Percentiles rank a stretch among this genome's conserved stretches.
These are phyloP conservation scores for Actinia tenebrosa DNA, from an alignment of 64 coral and sea anemone genomes.

Conservation along the genomic window DNA sequence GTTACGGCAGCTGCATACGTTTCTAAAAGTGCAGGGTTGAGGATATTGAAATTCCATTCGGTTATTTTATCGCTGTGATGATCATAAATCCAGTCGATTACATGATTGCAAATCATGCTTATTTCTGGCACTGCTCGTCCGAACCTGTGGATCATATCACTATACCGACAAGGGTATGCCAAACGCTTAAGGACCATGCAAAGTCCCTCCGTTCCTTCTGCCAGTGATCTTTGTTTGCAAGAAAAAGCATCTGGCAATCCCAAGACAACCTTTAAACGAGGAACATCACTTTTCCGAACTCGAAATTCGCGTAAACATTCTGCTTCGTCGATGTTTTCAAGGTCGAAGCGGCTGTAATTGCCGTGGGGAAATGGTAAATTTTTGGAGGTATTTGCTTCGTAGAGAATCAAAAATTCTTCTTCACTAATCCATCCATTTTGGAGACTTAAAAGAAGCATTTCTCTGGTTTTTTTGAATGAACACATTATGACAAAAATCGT, in stretches of 20 bases:
- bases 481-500: too few relatives aligned
- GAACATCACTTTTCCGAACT: conserved; percentile 27
- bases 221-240: conserved; percentile 2
- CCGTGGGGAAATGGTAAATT: not conserved
- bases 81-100: conserved; percentile 3
- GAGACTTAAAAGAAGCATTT: too few relatives aligned
- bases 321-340: conserved; percentile 23
- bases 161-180: conserved; percentile 23
- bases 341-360: conserved; percentile 20
- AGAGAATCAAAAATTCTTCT: conserved; percentile 28
- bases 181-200: conserved; percentile 11
- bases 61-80: not conserved
- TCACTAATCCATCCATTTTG: not conserved
- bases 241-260: conserved; percentile 30
- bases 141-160: conserved; percentile 10
- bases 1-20: not conserved
- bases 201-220: not conserved
- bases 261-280: conserved; percentile 11
- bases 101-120: conserved; percentile 13
- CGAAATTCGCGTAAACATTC: conserved; percentile 36
- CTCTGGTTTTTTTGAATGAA: too few relatives aligned
- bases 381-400: conserved; percentile 20
- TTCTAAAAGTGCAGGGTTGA: conserved; percentile 15
- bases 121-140: not conserved
- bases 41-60: not conserved